These are phyloP conservation scores for Neosilurus hyrtlii DNA, from an alignment of 2,797 vertebrate species.

Conservation along the genomic window DNA sequence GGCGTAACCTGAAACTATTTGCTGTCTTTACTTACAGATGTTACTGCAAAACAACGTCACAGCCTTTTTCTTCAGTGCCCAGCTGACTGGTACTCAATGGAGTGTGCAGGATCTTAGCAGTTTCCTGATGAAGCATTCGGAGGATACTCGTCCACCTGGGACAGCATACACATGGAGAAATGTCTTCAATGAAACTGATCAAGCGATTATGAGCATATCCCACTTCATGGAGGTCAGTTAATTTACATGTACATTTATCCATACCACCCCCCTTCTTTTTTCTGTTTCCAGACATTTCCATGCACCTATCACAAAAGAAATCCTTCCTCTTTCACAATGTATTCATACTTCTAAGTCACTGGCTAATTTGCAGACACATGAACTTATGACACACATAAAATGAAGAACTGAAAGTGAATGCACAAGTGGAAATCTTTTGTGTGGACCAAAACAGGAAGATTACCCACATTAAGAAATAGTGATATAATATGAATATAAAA, in stretches of 20 bases:
- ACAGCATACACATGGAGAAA: slow-evolving; percentile 78
- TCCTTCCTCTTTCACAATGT: background rate
- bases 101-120: slow-evolving; percentile 70
- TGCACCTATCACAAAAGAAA: background rate
- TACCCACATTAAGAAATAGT: background rate
- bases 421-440: slow-evolving; percentile 32
- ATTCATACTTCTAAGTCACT: background rate
- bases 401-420: slow-evolving; percentile 40
- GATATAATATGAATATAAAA: no score
- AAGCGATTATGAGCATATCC: slow-evolving; percentile 73
- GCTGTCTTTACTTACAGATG: slow-evolving; percentile 60
- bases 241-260: background rate
- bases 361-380: slow-evolving; percentile 3
- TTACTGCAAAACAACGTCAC: slow-evolving; percentile 72
- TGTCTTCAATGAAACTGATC: slow-evolving; percentile 80
- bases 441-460: background rate
- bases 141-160: slow-evolving; percentile 62
- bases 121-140: slow-evolving; percentile 76
- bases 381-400: slow-evolving; percentile 14
- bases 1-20: slow-evolving; percentile 14
- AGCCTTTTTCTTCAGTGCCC: slow-evolving; percentile 67
- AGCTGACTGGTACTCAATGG: slow-evolving; percentile 72
- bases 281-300: background rate
- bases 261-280: background rate
- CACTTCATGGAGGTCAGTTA: slow-evolving; percentile 82